Conservation (phyloP, 2,888 invertebrate species). For the Psococerastis gibbosa region DNA sequence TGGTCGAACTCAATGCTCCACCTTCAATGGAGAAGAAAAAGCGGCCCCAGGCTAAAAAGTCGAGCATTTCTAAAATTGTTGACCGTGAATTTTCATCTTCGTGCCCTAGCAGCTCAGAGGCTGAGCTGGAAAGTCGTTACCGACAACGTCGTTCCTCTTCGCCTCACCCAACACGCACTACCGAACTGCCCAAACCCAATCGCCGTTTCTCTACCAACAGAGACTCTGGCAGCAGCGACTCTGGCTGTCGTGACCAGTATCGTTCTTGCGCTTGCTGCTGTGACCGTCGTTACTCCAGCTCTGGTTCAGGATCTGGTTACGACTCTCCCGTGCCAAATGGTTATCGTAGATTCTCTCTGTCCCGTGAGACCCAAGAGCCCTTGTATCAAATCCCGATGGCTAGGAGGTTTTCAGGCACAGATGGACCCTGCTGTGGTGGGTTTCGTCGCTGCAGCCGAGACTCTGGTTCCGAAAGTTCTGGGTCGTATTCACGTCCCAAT, state of each 20-base stretch:
- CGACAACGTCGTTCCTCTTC: constrained; percentile 26
- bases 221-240: constrained; percentile 37
- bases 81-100: constrained; percentile 43
- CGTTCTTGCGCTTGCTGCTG: constrained; percentile 23
- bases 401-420: constrained; percentile 11
- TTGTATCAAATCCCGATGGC: constrained; percentile 6
- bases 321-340: constrained; percentile 4
- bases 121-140: constrained; percentile 29
- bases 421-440: constrained; percentile 25
- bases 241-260: constrained; percentile 41
- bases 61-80: constrained; percentile 30
- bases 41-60: constrained; percentile 36
- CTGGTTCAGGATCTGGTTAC: constrained; percentile 6
- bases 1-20: constrained; percentile 55
- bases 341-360: constrained; percentile 3
- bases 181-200: constrained; percentile 16
- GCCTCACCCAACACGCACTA: constrained; percentile 21
- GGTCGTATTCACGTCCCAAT: not conserved
- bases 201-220: constrained; percentile 24
- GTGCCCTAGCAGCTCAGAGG: constrained; percentile 32
- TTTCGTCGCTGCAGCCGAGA: constrained; percentile 32
- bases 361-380: constrained; percentile 2
- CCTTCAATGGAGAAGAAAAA: constrained; percentile 57
- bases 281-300: constrained; percentile 11
- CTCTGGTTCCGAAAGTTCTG: constrained; percentile 30